Conservation (phyloP, 2,797 vertebrate species). For the Psittacula echo region DNA sequence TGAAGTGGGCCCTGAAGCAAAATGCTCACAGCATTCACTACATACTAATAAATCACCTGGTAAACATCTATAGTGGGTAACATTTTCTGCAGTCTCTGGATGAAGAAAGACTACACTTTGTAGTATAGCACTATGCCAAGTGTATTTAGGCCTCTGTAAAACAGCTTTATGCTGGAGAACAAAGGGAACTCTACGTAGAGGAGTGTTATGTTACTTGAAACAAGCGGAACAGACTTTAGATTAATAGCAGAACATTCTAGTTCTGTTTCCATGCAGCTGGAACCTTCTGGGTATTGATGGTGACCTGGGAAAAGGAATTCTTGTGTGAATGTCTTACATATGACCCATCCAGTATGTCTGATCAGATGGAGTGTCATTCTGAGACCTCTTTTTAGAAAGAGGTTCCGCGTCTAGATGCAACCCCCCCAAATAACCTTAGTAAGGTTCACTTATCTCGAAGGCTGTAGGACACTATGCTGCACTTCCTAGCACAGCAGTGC, state of each 20-base stretch:
- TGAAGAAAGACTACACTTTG: neutral
- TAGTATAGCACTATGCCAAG: neutral
- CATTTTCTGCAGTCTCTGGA: neutral
- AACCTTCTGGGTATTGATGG: conserved; percentile 77
- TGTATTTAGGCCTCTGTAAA: neutral
- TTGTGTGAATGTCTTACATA: neutral
- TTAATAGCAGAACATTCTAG: conserved; percentile 77
- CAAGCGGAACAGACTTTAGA: conserved; percentile 73
- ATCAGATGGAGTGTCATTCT: neutral
- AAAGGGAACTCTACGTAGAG: conserved; percentile 72
- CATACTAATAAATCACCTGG: neutral
- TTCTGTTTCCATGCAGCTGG: conserved; percentile 78
- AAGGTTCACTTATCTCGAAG: neutral
- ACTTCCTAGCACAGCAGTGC: neutral
- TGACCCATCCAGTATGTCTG: neutral
- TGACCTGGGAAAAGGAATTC: conserved; percentile 69
- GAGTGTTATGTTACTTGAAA: conserved; percentile 80
- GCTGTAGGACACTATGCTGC: neutral
- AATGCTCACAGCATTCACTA: neutral
- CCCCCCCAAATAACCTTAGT: neutral
- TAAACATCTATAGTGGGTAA: neutral
- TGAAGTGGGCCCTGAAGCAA: neutral
- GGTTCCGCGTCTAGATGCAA: neutral
- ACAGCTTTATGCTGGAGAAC: neutral
- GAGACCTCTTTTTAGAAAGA: neutral